Conservation (phyloP, 2,797 vertebrate genomes). For the Leuciscus waleckii region DNA sequence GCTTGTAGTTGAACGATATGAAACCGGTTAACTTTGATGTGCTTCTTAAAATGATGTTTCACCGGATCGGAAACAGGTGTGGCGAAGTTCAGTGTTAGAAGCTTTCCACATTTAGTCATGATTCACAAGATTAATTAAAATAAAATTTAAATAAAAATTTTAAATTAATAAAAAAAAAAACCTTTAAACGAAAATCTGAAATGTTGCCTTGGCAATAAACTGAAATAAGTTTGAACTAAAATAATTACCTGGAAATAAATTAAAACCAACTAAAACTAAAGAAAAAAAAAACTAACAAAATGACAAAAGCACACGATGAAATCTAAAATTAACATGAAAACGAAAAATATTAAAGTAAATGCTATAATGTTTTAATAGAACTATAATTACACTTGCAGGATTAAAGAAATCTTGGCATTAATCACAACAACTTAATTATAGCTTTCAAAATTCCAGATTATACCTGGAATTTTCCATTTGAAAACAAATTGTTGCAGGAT, state of each 20-base stretch:
- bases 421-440: neutral
- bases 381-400: neutral
- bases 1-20: neutral
- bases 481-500: neutral
- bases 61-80: too few species aligned
- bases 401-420: neutral
- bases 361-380: neutral
- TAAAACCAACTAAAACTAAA: neutral
- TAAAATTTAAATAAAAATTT: neutral
- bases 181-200: neutral
- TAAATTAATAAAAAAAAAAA: too few species aligned
- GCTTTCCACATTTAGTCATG: neutral
- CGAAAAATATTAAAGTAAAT: neutral
- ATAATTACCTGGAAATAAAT: neutral
- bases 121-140: neutral
- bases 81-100: neutral
- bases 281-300: neutral
- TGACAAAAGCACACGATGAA: neutral
- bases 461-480: neutral
- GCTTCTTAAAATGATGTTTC: slow-evolving; percentile 1
- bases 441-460: too few species aligned
- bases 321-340: neutral
- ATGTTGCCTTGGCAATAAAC: neutral
- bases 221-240: neutral
- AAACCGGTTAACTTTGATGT: neutral